These are phyloP conservation scores for Cephalopachus bancanus DNA, from an alignment of 2,797 vertebrate species.

Conservation along the genomic window DNA sequence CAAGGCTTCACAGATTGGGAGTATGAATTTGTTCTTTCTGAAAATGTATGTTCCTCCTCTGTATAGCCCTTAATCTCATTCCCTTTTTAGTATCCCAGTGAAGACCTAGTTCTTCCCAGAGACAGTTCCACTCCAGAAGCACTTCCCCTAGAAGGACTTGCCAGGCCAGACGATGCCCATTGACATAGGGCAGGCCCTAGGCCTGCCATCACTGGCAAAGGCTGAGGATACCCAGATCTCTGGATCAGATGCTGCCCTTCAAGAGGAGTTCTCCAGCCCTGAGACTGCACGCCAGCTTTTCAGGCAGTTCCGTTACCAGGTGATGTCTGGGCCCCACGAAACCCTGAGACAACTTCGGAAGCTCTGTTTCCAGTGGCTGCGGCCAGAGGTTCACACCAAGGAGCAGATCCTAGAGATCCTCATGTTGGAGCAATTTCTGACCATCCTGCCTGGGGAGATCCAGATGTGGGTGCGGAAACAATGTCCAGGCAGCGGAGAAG, in stretches of 20 bases:
- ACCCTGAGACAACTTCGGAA: constrained; percentile 81
- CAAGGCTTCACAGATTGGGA: not conserved
- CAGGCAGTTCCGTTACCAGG: constrained; percentile 83
- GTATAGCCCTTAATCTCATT: not conserved
- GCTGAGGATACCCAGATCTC: not conserved
- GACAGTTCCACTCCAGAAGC: not conserved
- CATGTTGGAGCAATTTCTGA: constrained; percentile 84
- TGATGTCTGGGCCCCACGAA: constrained; percentile 80
- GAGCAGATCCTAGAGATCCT: constrained; percentile 84
- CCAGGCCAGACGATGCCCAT: constrained; percentile 66
- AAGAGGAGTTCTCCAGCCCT: constrained; percentile 34
- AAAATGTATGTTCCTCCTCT: not conserved
- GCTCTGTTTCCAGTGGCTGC: constrained; percentile 83
- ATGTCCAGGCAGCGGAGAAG: constrained; percentile 79
- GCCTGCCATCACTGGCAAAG: constrained; percentile 55
- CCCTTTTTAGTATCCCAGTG: not conserved
- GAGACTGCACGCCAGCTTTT: constrained; percentile 80
- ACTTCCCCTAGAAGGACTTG: not conserved
- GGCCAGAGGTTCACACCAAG: constrained; percentile 82
- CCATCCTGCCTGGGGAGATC: constrained; percentile 81
- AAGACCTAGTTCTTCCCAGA: constrained; percentile 44
- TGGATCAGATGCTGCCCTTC: constrained; percentile 7
- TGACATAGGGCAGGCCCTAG: constrained; percentile 59
- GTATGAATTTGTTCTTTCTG: not conserved
- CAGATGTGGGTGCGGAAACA: constrained; percentile 83